Evolutionary conservation across 2,113 vertebrate genomes (phyloP).

Genomic region (Acanthochromis polyacanthus): DNA sequence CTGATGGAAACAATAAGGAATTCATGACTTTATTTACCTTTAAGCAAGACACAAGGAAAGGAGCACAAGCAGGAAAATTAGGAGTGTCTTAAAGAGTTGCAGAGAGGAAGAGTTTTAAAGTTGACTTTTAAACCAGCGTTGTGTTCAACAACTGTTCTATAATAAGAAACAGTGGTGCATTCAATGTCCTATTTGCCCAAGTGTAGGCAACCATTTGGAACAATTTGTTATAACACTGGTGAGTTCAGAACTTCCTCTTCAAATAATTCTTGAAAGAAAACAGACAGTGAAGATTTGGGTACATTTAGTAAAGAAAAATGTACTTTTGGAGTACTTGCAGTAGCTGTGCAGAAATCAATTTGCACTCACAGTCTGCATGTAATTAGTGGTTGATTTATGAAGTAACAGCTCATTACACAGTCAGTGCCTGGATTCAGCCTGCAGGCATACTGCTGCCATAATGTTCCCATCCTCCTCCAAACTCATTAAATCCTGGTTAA

Average conservation of each 20-base stretch:
- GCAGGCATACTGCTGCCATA: neutral
- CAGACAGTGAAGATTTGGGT: neutral
- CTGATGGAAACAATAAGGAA: slow-evolving; percentile 2
- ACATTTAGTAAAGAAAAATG: slow-evolving; percentile 1
- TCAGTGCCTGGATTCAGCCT: neutral
- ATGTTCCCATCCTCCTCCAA: neutral
- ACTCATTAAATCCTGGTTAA: neutral
- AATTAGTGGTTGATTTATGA: slow-evolving; percentile 43
- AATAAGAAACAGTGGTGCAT: too few relatives aligned
- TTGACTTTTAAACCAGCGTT: neutral
- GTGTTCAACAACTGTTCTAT: neutral
- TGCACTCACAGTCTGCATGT: slow-evolving; percentile 12
- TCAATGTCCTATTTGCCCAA: neutral
- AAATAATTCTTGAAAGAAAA: neutral
- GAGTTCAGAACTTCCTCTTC: neutral
- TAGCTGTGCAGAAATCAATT: slow-evolving; percentile 12
- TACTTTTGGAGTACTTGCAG: neutral
- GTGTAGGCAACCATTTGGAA: neutral
- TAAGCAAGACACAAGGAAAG: neutral
- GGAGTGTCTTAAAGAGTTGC: neutral
- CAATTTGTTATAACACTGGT: neutral
- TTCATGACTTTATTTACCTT: neutral
- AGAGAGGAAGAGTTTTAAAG: neutral
- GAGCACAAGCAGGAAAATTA: neutral
- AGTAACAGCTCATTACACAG: slow-evolving; percentile 45